phyloP scores from a whole-genome alignment of 1,140 invertebrate species.

The Euglossa dilemma region DNA sequence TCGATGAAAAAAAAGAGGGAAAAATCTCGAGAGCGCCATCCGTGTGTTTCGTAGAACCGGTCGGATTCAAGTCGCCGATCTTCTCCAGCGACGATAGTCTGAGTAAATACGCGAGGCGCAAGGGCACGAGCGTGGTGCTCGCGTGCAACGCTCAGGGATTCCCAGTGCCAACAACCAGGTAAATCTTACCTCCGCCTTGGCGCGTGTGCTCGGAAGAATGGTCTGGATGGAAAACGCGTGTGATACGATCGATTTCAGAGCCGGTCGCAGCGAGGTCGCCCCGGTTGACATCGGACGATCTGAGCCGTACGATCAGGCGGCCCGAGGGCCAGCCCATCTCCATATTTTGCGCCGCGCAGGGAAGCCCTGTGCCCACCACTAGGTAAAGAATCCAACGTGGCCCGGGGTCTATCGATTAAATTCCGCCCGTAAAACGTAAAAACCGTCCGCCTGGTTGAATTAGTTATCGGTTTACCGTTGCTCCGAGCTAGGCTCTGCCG shows the following conservation, averaged over 20 bases:
- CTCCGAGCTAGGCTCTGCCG: slow-evolving; percentile 15
- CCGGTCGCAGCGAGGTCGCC: slow-evolving; percentile 89
- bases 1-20: neutral
- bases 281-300: slow-evolving; percentile 88
- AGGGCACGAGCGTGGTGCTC: slow-evolving; percentile 82
- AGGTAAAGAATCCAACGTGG: slow-evolving; percentile 73
- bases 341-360: slow-evolving; percentile 80
- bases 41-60: slow-evolving; percentile 85
- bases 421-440: neutral
- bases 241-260: slow-evolving; percentile 82
- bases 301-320: slow-evolving; percentile 84
- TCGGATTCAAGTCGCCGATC: slow-evolving; percentile 85
- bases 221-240: neutral
- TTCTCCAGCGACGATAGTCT: slow-evolving; percentile 84
- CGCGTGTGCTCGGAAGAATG: no score
- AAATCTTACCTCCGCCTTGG: slow-evolving; percentile 45
- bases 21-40: neutral
- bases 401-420: slow-evolving; percentile 1
- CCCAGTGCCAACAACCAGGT: slow-evolving; percentile 87
- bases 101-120: slow-evolving; percentile 81
- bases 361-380: slow-evolving; percentile 81
- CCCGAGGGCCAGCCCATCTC: slow-evolving; percentile 74
- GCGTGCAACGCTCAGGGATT: slow-evolving; percentile 85
- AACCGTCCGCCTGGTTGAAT: slow-evolving; percentile 5
- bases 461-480: slow-evolving; percentile 29